Conservation (phyloP, 1,140 invertebrate genomes). For the Melitaea cinxia region DNA sequence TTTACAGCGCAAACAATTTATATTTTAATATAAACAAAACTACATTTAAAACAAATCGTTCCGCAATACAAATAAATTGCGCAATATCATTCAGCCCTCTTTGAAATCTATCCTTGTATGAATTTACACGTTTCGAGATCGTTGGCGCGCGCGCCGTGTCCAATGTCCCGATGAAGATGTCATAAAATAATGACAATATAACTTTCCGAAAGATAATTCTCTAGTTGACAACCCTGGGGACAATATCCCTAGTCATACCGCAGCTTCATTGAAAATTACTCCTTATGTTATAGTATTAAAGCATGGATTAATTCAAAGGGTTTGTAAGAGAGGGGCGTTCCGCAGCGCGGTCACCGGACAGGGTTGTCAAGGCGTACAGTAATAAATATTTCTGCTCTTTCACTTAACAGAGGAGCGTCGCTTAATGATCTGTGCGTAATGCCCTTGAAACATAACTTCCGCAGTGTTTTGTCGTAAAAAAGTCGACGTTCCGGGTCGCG, state of each 20-base stretch:
- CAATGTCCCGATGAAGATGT: conserved; percentile 66
- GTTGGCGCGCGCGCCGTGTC: conserved; percentile 54
- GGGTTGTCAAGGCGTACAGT: conserved; percentile 64
- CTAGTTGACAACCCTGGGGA: conserved; percentile 51
- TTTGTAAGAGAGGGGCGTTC: conserved; percentile 37
- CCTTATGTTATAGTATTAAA: not conserved
- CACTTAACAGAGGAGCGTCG: conserved; percentile 50
- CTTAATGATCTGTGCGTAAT: conserved; percentile 76
- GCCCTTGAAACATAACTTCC: conserved; percentile 67
- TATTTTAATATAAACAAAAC: conserved; percentile 3
- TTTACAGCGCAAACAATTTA: conserved; percentile 1
- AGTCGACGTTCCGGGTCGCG: conserved; percentile 35
- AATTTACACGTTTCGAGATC: conserved; percentile 41
- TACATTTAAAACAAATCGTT: conserved; percentile 30
- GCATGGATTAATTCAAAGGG: not conserved
- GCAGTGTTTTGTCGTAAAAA: conserved; percentile 73
- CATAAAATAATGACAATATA: conserved; percentile 73
- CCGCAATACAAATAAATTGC: conserved; percentile 35
- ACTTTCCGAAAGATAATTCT: conserved; percentile 61
- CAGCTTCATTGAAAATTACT: not conserved
- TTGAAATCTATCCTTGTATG: conserved; percentile 2
- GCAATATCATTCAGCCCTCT: conserved; percentile 50
- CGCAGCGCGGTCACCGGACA: conserved; percentile 44
- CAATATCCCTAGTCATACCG: conserved; percentile 10
- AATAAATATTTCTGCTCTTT: conserved; percentile 67